Evolutionary conservation across 2,797 vertebrate genomes (phyloP).

Genomic region (Merluccius polli): DNA sequence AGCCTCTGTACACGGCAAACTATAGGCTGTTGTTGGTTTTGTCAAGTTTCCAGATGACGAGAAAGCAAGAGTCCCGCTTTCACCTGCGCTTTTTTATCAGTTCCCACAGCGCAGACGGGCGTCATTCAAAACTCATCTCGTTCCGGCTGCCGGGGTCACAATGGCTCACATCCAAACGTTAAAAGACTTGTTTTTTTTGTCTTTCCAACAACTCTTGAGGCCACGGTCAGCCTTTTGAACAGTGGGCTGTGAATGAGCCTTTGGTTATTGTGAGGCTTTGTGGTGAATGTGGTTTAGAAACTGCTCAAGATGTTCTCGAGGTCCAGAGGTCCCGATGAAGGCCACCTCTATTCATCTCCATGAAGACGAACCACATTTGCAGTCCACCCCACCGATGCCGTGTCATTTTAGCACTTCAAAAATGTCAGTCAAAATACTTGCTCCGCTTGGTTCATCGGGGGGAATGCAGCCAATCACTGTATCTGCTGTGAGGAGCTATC

Average conservation of each 20-base stretch:
- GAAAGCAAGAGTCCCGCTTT: slow-evolving; percentile 49
- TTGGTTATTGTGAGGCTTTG: slow-evolving; percentile 45
- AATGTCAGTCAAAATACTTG: slow-evolving; percentile 16
- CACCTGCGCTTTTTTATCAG: slow-evolving; percentile 41
- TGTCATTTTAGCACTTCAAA: slow-evolving; percentile 18
- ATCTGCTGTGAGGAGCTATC: slow-evolving; percentile 32
- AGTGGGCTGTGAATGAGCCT: slow-evolving; percentile 57
- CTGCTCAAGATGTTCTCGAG: slow-evolving; percentile 39
- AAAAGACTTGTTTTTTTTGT: slow-evolving; percentile 33
- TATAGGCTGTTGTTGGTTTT: slow-evolving; percentile 64
- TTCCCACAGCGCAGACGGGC: slow-evolving; percentile 48
- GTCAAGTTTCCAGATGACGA: slow-evolving; percentile 53
- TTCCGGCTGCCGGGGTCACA: slow-evolving; percentile 60
- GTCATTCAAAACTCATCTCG: slow-evolving; percentile 56
- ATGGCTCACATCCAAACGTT: slow-evolving; percentile 42
- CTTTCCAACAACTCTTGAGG: slow-evolving; percentile 30
- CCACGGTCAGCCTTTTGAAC: slow-evolving; percentile 55
- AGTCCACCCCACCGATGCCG: neutral
- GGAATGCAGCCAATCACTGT: slow-evolving; percentile 13
- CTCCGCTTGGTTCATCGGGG: slow-evolving; percentile 18
- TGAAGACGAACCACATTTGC: slow-evolving; percentile 23
- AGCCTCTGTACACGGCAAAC: slow-evolving; percentile 55
- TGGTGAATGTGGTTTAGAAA: slow-evolving; percentile 53
- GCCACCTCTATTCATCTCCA: slow-evolving; percentile 44
- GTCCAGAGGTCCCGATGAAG: slow-evolving; percentile 41